A percentile compares a stretch with the other conserved stretches of the same genome.
Evolutionary conservation across 2,797 vertebrate genomes (phyloP).

Genomic region (Trematomus bernacchii): DNA sequence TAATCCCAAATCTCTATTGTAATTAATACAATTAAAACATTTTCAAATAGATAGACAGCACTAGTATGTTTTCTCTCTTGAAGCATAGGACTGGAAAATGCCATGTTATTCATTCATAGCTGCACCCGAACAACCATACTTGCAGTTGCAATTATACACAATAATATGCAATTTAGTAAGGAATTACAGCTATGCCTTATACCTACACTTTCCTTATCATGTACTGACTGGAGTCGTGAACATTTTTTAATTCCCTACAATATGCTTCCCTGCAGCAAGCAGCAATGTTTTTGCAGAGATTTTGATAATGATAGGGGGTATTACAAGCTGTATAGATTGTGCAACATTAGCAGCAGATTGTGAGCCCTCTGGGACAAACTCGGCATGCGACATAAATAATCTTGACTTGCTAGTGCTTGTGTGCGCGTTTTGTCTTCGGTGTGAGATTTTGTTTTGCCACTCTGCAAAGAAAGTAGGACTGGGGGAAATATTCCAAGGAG

Average conservation of each 20-base stretch:
- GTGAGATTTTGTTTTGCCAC: not conserved
- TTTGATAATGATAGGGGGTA: not conserved
- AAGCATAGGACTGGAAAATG: not conserved
- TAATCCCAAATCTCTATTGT: too few species aligned
- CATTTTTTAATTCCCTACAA: not conserved
- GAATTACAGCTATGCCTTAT: not conserved
- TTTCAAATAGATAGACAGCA: too few species aligned
- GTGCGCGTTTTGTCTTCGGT: not conserved
- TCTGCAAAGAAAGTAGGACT: slow-evolving; percentile 1
- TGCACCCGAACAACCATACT: not conserved
- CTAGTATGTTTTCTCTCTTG: not conserved
- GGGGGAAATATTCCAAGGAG: not conserved
- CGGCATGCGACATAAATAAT: not conserved
- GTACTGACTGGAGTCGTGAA: not conserved
- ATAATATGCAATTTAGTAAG: not conserved
- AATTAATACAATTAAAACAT: too few species aligned
- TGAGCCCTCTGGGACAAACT: not conserved
- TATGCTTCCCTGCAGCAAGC: not conserved
- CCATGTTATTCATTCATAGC: not conserved
- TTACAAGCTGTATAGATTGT: not conserved
- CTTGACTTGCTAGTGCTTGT: not conserved
- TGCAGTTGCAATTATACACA: not conserved
- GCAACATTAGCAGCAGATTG: slow-evolving; percentile 6
- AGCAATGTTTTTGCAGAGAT: not conserved
- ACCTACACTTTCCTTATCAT: too few species aligned